These are phyloP conservation scores for Acheta domesticus DNA, from an alignment of 2,888 invertebrate species.

Conservation along the genomic window DNA sequence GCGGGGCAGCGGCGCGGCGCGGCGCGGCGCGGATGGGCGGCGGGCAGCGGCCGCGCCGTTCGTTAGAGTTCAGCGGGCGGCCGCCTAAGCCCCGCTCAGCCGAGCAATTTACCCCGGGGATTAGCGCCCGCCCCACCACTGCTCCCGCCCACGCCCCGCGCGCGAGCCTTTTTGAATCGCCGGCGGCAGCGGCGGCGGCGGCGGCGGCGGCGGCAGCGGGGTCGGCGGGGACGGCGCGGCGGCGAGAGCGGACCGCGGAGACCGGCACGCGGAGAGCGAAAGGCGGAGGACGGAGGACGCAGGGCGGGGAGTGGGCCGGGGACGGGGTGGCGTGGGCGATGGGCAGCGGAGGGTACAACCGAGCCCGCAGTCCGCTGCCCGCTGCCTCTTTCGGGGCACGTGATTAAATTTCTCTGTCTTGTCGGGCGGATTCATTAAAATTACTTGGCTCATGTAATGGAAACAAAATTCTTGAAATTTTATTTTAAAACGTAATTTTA, in stretches of 20 bases:
- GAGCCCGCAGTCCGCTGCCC: too few species aligned
- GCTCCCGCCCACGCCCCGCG: too few species aligned
- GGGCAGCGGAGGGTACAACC: too few species aligned
- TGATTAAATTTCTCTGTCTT: neutral
- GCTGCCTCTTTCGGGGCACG: neutral
- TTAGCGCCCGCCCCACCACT: neutral
- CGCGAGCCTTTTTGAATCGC: neutral
- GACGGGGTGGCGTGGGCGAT: too few species aligned
- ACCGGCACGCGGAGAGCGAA: neutral
- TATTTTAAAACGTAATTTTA: neutral
- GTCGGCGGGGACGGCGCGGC: neutral
- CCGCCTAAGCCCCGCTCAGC: slow-evolving; percentile 1
- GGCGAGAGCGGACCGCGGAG: neutral
- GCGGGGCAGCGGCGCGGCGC: neutral
- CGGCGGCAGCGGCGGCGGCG: neutral
- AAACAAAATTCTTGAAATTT: slow-evolving; percentile 10
- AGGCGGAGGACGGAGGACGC: neutral
- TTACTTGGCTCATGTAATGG: neutral
- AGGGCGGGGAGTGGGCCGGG: neutral
- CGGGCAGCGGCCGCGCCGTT: neutral
- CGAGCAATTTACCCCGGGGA: slow-evolving; percentile 18
- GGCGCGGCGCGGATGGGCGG: neutral
- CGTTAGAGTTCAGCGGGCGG: neutral
- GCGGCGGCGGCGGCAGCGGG: neutral
- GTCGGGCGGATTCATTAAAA: slow-evolving; percentile 6